A percentile compares a stretch with the other conserved stretches of the same genome.
Evolutionary conservation across 1,140 invertebrate genomes (phyloP).

Genomic region (Macrostomum lignano): DNA sequence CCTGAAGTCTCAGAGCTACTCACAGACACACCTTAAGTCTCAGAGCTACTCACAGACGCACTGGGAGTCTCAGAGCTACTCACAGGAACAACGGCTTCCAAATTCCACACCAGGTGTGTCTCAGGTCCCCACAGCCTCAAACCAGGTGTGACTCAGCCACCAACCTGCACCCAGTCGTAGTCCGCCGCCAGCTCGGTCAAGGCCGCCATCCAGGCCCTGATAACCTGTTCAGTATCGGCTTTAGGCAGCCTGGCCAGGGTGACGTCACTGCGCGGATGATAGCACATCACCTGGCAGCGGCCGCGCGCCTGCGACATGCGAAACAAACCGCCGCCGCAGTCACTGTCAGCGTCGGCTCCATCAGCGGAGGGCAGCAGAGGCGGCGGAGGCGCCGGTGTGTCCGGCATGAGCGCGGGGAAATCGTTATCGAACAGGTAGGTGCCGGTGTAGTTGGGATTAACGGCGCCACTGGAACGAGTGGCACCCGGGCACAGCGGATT

Average conservation of each 20-base stretch:
- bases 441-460: constrained; percentile 49
- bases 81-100: too few species aligned
- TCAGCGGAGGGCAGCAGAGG: background rate
- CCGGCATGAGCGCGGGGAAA: constrained; percentile 53
- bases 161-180: constrained; percentile 1
- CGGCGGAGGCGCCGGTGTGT: background rate
- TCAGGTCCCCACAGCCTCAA: too few species aligned
- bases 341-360: too few species aligned
- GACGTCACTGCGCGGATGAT: constrained; percentile 67
- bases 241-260: constrained; percentile 58
- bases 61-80: too few species aligned
- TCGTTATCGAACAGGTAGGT: constrained; percentile 84
- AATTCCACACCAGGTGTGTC: too few species aligned
- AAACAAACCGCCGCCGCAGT: constrained; percentile 41
- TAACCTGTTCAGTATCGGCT: constrained; percentile 46
- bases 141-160: too few species aligned
- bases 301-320: constrained; percentile 44
- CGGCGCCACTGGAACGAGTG: constrained; percentile 42
- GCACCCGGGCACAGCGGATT: constrained; percentile 72
- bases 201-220: constrained; percentile 56
- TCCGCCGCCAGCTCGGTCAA: constrained; percentile 9
- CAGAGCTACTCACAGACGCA: too few species aligned
- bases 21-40: too few species aligned
- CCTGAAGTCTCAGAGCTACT: too few species aligned
- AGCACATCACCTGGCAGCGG: constrained; percentile 81